Percentiles rank a stretch among this genome's conserved stretches.
These are phyloP conservation scores for Saccopteryx bilineata DNA, from an alignment of 2,113 vertebrate genomes.

Conservation along the genomic window DNA sequence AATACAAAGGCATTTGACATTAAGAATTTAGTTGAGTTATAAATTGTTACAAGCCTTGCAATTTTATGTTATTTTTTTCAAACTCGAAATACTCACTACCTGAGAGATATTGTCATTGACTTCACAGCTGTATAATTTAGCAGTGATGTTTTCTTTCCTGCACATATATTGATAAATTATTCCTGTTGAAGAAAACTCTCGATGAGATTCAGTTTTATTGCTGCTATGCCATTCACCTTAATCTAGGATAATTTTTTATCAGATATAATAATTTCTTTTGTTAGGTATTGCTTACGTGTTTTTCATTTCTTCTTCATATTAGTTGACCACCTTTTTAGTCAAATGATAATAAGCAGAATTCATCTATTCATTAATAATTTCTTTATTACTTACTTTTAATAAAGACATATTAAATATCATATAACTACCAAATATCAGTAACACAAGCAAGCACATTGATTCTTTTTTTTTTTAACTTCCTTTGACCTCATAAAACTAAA, in stretches of 20 bases:
- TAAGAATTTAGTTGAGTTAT: background rate
- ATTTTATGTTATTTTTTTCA: background rate
- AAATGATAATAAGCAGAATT: background rate
- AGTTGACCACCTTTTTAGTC: background rate
- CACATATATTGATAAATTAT: background rate
- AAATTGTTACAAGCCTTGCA: background rate
- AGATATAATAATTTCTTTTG: background rate
- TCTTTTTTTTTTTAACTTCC: background rate
- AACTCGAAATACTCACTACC: background rate
- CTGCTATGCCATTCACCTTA: background rate
- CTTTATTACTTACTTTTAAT: background rate
- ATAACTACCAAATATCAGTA: background rate
- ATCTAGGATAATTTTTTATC: background rate
- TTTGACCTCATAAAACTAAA: conserved; percentile 11
- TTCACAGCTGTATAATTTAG: background rate
- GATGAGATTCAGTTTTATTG: background rate
- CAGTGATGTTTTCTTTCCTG: background rate
- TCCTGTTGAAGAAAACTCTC: background rate
- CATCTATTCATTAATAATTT: background rate
- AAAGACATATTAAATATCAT: background rate
- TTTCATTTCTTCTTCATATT: background rate
- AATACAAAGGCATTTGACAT: background rate
- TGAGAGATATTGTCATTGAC: background rate
- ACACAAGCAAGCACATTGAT: background rate
- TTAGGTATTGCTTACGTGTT: background rate